Conservation (phyloP, 92 coral and sea anemone genomes). For the Umimayanthus chanpuru region DNA sequence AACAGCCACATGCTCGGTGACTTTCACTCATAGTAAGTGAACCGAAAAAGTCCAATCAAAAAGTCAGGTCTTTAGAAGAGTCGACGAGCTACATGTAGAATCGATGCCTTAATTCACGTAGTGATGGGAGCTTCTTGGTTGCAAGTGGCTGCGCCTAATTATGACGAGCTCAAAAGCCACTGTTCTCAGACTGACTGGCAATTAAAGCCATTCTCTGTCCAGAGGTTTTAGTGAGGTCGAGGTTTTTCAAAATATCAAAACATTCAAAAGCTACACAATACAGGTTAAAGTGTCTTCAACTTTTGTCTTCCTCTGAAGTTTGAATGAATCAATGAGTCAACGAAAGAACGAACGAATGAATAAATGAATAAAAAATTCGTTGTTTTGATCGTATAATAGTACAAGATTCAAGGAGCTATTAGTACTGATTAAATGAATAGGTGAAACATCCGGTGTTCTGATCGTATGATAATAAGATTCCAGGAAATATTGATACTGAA, state of each 20-base stretch:
- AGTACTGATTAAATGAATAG: too few relatives aligned
- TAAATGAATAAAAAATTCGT: too few relatives aligned
- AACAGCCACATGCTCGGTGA: background rate
- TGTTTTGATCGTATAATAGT: too few relatives aligned
- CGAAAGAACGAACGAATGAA: too few relatives aligned
- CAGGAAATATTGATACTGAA: too few relatives aligned
- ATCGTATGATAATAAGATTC: too few relatives aligned
- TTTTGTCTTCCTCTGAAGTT: too few relatives aligned
- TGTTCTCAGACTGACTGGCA: background rate
- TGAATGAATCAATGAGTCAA: too few relatives aligned
- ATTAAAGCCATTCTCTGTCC: background rate
- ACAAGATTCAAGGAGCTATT: too few relatives aligned
- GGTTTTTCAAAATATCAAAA: background rate
- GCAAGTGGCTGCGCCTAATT: background rate
- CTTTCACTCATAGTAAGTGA: background rate
- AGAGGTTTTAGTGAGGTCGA: background rate
- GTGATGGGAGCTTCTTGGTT: background rate
- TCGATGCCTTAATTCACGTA: background rate
- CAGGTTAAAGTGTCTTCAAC: background rate
- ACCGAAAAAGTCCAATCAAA: background rate
- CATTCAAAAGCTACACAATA: background rate
- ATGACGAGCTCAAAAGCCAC: background rate
- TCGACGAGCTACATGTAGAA: background rate
- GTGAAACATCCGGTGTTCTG: too few relatives aligned
- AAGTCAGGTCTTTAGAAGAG: background rate